These are phyloP conservation scores for Athene cunicularia DNA, from an alignment of 2,113 vertebrate species.

Conservation along the genomic window DNA sequence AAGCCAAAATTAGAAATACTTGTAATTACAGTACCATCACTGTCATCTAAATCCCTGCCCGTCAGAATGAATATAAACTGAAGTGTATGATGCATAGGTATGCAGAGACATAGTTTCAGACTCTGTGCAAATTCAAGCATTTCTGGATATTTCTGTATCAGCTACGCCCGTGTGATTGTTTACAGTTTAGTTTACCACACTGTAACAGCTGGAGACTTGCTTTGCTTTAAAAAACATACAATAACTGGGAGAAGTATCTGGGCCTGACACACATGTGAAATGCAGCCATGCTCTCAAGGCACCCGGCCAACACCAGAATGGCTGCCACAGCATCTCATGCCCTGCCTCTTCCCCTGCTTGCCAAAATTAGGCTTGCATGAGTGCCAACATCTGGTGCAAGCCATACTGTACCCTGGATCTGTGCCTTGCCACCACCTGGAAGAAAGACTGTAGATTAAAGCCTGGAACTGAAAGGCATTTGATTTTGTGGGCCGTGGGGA, in stretches of 20 bases:
- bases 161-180: neutral
- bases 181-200: neutral
- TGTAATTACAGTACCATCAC: neutral
- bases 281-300: neutral
- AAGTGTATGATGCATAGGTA: neutral
- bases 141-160: neutral
- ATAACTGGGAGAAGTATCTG: neutral
- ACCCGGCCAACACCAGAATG: neutral
- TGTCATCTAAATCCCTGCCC: neutral
- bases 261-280: neutral
- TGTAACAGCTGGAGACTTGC: neutral
- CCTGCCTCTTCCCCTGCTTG: neutral
- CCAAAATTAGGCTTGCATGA: constrained; percentile 12
- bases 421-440: constrained; percentile 37
- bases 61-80: neutral
- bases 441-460: neutral
- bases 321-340: neutral
- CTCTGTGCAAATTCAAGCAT: neutral
- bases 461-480: constrained; percentile 14
- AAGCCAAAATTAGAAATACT: neutral
- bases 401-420: constrained; percentile 5
- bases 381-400: constrained; percentile 27
- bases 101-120: neutral
- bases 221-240: neutral
- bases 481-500: constrained; percentile 15